Evolutionary conservation across 1,140 invertebrate genomes (phyloP), one percentile per base, ranked within the genome.

Genomic region (Drosophila seguyi): DNA sequence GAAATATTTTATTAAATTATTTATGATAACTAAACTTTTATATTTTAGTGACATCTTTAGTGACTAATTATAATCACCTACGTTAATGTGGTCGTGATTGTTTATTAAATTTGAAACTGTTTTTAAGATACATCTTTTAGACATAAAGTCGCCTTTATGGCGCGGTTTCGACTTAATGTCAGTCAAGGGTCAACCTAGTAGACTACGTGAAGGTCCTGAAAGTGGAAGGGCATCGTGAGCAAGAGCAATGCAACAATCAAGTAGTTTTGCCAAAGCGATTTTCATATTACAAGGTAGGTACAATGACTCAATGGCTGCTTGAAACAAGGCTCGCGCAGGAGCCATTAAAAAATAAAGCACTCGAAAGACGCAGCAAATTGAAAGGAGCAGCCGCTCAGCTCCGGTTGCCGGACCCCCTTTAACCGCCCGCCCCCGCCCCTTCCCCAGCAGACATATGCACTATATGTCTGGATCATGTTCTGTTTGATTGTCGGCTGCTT

Each of bases 291-390:
- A 73, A 61, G 50, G 53, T 69, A 77, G 42, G 44, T 58, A 84
- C 59, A 85, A 71, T 72, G 73, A 77, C 73, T 75, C 57, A 59
- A 80, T 77, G 63, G 45, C 50, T 50, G 59, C 63, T 84, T 62
- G 62, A 59, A 60, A 68, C 39, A 55, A 74, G 62, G 75, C 59
- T 31, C n/a, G 25, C 36, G 36, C 52, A 45, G 31, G 20, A 48
- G 61, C 66, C 66, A 71, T 73, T 85, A 80, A 76, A 80, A 75
- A 76, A 61, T 73, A 73, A 87, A 72, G 39, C 34, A 38, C 52
- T 69, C 39, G 31, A 73, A 68, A 65, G 62, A 44, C 29, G 42
- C 39, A 25, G 52, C 41, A 60, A 62, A 77, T 71, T 80, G 80
- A 84, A 80, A 68, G 68, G 57, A 65, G 76, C 63, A 77, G 50